A percentile compares a stretch with the other conserved stretches of the same genome.
These are phyloP conservation scores for Illadopsis cleaveri DNA, from an alignment of 2,113 vertebrate genomes.

Conservation along the genomic window DNA sequence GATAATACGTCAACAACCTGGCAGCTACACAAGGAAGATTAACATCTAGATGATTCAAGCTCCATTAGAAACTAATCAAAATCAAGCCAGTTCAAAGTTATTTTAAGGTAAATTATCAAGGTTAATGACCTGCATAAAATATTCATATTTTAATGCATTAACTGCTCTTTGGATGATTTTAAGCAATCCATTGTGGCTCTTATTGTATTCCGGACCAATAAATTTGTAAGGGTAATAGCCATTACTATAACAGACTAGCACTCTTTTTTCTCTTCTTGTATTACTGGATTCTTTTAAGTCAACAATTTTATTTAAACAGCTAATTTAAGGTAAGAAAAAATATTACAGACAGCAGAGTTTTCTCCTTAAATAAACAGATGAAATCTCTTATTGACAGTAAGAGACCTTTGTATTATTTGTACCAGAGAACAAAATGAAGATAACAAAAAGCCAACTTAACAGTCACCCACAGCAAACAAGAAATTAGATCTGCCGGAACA, in stretches of 20 bases:
- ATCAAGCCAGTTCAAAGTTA: constrained; percentile 28
- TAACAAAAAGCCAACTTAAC: neutral
- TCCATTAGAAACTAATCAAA: constrained; percentile 37
- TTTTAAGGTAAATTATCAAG: constrained; percentile 46
- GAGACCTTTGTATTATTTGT: neutral
- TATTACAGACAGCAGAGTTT: neutral
- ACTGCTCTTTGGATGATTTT: neutral
- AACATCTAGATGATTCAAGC: neutral
- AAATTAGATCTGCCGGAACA: neutral
- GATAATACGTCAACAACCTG: neutral
- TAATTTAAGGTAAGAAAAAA: neutral
- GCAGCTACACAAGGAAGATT: neutral
- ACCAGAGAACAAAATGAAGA: neutral
- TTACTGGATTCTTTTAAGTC: neutral
- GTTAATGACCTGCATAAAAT: constrained; percentile 44
- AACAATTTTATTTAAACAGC: neutral
- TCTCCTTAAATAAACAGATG: neutral
- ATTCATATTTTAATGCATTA: constrained; percentile 33
- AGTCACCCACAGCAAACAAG: neutral
- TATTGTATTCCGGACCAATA: neutral
- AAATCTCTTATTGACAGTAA: neutral
- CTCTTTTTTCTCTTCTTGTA: neutral
- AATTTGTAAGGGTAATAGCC: neutral
- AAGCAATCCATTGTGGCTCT: neutral
- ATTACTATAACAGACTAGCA: neutral